Evolutionary conservation across 1,140 invertebrate genomes (phyloP).

Genomic region (Drosophila eugracilis): DNA sequence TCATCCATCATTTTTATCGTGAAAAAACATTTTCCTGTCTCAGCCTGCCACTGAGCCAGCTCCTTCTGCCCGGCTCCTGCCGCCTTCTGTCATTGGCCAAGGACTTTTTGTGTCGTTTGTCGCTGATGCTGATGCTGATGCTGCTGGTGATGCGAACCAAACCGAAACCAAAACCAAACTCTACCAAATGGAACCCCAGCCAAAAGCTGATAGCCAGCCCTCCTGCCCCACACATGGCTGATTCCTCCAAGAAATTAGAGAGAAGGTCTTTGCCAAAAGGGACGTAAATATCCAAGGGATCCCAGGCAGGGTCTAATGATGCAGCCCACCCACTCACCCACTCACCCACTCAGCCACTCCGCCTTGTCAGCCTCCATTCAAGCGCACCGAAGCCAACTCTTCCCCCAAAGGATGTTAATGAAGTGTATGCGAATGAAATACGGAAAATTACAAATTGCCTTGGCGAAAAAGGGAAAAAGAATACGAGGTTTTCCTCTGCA

Average conservation of each 20-base stretch:
- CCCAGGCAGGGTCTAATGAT: constrained; percentile 80
- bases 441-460: constrained; percentile 81
- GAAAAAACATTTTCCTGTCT: constrained; percentile 85
- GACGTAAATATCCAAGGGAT: constrained; percentile 72
- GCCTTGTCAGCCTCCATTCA: constrained; percentile 66
- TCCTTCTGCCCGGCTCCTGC: constrained; percentile 48
- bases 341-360: constrained; percentile 52
- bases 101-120: constrained; percentile 80
- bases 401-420: constrained; percentile 72
- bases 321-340: too few species aligned
- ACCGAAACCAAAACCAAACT: constrained; percentile 18
- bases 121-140: too few species aligned
- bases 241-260: constrained; percentile 78
- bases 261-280: constrained; percentile 77
- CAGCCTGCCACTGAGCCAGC: constrained; percentile 64
- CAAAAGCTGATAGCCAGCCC: constrained; percentile 20
- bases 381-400: constrained; percentile 69
- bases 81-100: constrained; percentile 78
- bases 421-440: constrained; percentile 83
- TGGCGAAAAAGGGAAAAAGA: constrained; percentile 44
- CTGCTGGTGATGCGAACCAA: constrained; percentile 52
- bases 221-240: constrained; percentile 59
- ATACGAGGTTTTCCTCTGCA: too few species aligned
- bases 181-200: constrained; percentile 2
- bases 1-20: constrained; percentile 85